Evolutionary conservation across 2,113 vertebrate species (phyloP), one percentile per base, ranked within the genome.

Genomic region (Entelurus aequoreus): DNA sequence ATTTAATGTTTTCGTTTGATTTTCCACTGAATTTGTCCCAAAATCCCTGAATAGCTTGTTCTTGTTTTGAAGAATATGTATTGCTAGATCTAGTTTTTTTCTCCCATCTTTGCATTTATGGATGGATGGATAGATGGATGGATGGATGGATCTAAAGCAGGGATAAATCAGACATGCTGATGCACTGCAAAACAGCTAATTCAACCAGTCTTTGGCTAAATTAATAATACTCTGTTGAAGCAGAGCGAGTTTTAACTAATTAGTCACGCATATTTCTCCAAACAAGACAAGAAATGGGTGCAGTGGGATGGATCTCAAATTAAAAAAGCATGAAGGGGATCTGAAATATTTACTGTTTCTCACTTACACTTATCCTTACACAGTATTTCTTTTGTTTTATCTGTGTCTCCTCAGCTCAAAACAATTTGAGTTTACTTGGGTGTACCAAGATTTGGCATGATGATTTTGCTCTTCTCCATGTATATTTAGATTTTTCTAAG

Each of bases 401-500:
- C 46, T 65, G 60, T 15, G 36, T 66, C 61, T 72, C 38, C 5
- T 72, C 19, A 60, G 59, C 63, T 56, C 4, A 1, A 40, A 40
- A 28, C 28, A 28, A 3, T 72, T 11, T 40, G 11, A 37, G 2
- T 48, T 21, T 46, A 11, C 16, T 36, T 46, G 40, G 10, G 47
- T 42, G 15, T 14, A 66, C 59, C 60, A 48, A 52, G 48, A 52
- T 60, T 52, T 66, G 49, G 16, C 68, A 42, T 57, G 60, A 76
- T 82, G 77, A 53, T 77, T 48, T 47, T 52, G 54, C 36, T 67
- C 67, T 47, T 50, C 46, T 37, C 1, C 40, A 47, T 0, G 2
- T 54, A 42, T 53, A 12, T 71, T n/a, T 50, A 19, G 8, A 46
- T 56, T 66, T 67, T 68, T 75, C 82, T 84, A 74, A 81, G 76